Evolutionary conservation across 1,140 invertebrate genomes (phyloP), one percentile per base, ranked within the genome.

Genomic region (Zophobas atratus): DNA sequence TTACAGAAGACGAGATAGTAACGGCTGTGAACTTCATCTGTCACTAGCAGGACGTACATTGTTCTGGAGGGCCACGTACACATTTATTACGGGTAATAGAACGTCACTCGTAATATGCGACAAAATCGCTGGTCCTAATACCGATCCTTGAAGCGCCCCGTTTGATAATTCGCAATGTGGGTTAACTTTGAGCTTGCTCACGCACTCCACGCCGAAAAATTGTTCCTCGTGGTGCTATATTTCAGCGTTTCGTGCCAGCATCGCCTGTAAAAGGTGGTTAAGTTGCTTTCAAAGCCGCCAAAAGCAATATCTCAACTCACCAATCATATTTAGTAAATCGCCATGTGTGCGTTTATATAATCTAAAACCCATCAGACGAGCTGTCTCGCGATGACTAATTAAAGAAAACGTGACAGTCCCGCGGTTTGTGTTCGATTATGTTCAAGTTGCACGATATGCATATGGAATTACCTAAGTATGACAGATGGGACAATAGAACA

Each of bases 401-500:
- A 79, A 79, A 76, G 77, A 79, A 76, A 76, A 79, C 74, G 77
- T 76, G 77, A 73, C 71, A 55, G 71, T 55, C 20, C 70, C 49
- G 49, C 49, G 36, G 77, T 79, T 76, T 71, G 60, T 60, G 74
- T 71, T 76, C 74, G 71, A 76, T 79, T 71, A 79, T 79, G 49
- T 79, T 48, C 39, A 41, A 53, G 63, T 20, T 48, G 77, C 81
- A 82, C 75, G 79, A 79, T 78, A 79, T 80, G 81, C 79, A 82
- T 80, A 78, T 79, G 57, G 76, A 79, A 82, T 82, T 78, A 77
- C 67, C 70, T 60, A 74, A 80, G 77, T 77, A 80, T 82, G 81
- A 82, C 79, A 82, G 81, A 82, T 82, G 75, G 72, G 79, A 82
- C 79, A 82, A 82, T 80, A 79, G 79, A 76, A 81, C 79, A 81